These are phyloP conservation scores for Pyrrhia umbra DNA, from an alignment of 2,888 invertebrate species.

Conservation along the genomic window DNA sequence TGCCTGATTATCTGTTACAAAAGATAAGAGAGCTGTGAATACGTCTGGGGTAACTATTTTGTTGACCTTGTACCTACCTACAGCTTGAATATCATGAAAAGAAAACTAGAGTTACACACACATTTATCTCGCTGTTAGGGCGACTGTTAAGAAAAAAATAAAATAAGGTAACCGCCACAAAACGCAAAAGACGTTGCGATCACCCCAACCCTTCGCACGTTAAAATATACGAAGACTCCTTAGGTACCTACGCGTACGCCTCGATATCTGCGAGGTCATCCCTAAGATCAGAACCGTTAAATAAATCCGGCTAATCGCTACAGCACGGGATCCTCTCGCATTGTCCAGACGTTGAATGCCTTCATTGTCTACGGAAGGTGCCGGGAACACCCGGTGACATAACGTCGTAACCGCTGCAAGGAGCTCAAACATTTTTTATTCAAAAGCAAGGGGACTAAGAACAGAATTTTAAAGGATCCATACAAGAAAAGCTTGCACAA, in stretches of 20 bases:
- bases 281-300: conserved; percentile 80
- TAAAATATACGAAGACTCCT: conserved; percentile 53
- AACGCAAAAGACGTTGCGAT: conserved; percentile 57
- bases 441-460: conserved; percentile 59
- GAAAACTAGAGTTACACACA: conserved; percentile 34
- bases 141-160: conserved; percentile 42
- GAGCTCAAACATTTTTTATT: conserved; percentile 58
- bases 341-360: conserved; percentile 86
- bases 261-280: conserved; percentile 64
- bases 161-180: conserved; percentile 44
- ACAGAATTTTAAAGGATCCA: conserved; percentile 55
- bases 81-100: background rate
- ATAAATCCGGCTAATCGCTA: conserved; percentile 85
- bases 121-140: conserved; percentile 34
- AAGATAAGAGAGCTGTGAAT: background rate
- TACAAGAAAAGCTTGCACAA: conserved; percentile 77
- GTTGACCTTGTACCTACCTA: conserved; percentile 11
- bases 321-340: conserved; percentile 75
- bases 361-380: conserved; percentile 81
- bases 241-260: conserved; percentile 54
- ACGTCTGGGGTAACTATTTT: conserved; percentile 5
- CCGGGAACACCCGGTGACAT: conserved; percentile 37
- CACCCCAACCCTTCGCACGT: conserved; percentile 63
- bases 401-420: conserved; percentile 63
- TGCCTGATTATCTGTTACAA: background rate